phyloP scores from a whole-genome alignment of 2,888 invertebrate genomes.

The Cinara cedri region DNA sequence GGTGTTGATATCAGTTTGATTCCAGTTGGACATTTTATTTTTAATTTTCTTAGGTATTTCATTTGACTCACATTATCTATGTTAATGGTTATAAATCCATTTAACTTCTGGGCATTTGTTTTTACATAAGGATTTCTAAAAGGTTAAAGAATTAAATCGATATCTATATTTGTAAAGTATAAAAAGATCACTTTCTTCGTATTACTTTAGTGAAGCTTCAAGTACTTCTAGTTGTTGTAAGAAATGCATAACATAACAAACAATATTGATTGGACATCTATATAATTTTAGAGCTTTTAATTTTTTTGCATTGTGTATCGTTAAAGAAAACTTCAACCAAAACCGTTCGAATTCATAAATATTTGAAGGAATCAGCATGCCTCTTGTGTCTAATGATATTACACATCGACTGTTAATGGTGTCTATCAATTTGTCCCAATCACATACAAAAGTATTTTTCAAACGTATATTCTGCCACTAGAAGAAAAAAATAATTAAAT shows the following conservation, averaged over 20 bases:
- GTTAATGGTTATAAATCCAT: slow-evolving; percentile 69
- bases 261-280: slow-evolving; percentile 74
- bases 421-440: slow-evolving; percentile 77
- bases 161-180: not conserved
- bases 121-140: slow-evolving; percentile 2
- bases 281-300: slow-evolving; percentile 72
- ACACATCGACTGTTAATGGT: slow-evolving; percentile 76
- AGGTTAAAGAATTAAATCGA: slow-evolving; percentile 1
- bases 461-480: slow-evolving; percentile 80
- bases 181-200: not conserved
- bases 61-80: slow-evolving; percentile 70
- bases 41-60: slow-evolving; percentile 72
- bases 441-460: slow-evolving; percentile 82
- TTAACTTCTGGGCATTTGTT: not conserved
- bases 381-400: slow-evolving; percentile 78
- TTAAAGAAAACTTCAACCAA: slow-evolving; percentile 74
- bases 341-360: slow-evolving; percentile 68
- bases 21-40: slow-evolving; percentile 75
- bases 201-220: slow-evolving; percentile 72
- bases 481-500: slow-evolving; percentile 58
- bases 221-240: slow-evolving; percentile 72
- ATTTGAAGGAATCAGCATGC: slow-evolving; percentile 73
- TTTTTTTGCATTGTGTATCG: slow-evolving; percentile 70
- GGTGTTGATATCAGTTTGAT: slow-evolving; percentile 66
- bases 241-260: slow-evolving; percentile 72